A percentile compares a stretch with the other conserved stretches of the same genome.
phyloP scores from a whole-genome alignment of 2,113 vertebrate genomes.

The Oncorhynchus keta region DNA sequence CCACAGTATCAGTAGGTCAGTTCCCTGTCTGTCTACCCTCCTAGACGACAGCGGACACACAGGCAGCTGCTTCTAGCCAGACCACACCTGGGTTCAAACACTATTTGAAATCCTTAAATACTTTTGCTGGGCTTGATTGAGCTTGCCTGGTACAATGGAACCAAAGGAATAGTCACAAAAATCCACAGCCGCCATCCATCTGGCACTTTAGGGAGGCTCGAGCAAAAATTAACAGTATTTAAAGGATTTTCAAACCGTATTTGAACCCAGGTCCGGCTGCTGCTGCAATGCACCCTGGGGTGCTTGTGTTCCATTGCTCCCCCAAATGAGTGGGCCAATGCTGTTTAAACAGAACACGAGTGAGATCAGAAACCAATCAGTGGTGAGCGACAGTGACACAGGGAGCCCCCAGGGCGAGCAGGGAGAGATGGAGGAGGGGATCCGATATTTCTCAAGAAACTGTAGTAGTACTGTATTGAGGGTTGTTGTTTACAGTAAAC shows the following conservation, averaged over 20 bases:
- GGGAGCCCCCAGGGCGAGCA: constrained; percentile 41
- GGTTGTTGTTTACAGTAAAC: too few species aligned
- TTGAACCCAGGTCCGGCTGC: too few species aligned
- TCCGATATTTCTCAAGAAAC: background rate
- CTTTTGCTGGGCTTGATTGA: too few species aligned
- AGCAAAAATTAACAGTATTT: too few species aligned
- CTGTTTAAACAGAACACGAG: constrained; percentile 52
- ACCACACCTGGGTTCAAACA: background rate
- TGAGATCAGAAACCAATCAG: constrained; percentile 61
- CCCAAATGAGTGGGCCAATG: constrained; percentile 16
- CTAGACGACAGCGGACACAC: background rate
- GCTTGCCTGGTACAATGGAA: too few species aligned
- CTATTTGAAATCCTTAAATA: too few species aligned
- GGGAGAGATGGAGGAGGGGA: constrained; percentile 1
- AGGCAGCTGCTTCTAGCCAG: background rate
- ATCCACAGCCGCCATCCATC: too few species aligned
- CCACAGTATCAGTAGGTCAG: constrained; percentile 2
- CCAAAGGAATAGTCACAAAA: too few species aligned
- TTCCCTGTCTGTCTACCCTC: constrained; percentile 9
- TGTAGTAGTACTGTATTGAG: too few species aligned
- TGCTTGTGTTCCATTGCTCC: constrained; percentile 30
- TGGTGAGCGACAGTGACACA: constrained; percentile 39
- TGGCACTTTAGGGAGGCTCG: too few species aligned
- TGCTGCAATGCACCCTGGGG: constrained; percentile 34
- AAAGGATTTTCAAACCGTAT: too few species aligned